Conservation (phyloP, 2,797 vertebrate species). For the Peromyscus aztecus region DNA sequence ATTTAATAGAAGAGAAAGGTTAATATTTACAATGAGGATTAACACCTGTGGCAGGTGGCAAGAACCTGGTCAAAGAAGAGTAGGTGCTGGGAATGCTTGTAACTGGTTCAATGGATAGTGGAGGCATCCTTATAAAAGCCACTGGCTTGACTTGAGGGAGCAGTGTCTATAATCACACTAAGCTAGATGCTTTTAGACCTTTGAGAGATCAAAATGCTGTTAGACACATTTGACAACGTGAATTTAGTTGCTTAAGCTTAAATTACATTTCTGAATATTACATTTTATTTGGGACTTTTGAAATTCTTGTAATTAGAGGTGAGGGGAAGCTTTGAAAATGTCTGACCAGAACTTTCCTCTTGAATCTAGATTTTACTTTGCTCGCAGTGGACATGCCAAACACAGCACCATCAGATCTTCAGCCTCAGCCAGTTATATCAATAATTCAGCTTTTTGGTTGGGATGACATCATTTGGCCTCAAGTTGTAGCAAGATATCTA, state of each 20-base stretch:
- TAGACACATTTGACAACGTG: conserved; percentile 45
- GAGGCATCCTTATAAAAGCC: not conserved
- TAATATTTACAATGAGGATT: not conserved
- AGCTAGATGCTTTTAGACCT: not conserved
- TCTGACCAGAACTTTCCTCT: conserved; percentile 63
- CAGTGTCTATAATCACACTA: not conserved
- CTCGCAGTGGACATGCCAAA: conserved; percentile 94
- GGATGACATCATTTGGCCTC: conserved; percentile 96
- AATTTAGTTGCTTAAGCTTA: conserved; percentile 52
- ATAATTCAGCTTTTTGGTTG: conserved; percentile 96
- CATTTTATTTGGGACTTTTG: conserved; percentile 41
- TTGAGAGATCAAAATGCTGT: not conserved
- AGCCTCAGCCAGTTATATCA: conserved; percentile 93
- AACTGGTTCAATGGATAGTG: not conserved
- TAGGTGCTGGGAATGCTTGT: conserved; percentile 1
- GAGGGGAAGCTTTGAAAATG: not conserved
- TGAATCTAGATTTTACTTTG: conserved; percentile 94
- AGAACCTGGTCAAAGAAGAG: conserved; percentile 7
- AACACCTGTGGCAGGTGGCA: not conserved
- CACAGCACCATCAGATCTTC: conserved; percentile 94
- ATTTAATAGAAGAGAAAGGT: conserved; percentile 18
- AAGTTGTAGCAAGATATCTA: conserved; percentile 95
- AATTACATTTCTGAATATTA: conserved; percentile 48
- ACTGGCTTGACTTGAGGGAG: conserved; percentile 18
- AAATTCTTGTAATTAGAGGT: not conserved